Evolutionary conservation across 2,113 vertebrate species (phyloP), one percentile per base, ranked within the genome.

Genomic region (Cephalopterus ornatus): DNA sequence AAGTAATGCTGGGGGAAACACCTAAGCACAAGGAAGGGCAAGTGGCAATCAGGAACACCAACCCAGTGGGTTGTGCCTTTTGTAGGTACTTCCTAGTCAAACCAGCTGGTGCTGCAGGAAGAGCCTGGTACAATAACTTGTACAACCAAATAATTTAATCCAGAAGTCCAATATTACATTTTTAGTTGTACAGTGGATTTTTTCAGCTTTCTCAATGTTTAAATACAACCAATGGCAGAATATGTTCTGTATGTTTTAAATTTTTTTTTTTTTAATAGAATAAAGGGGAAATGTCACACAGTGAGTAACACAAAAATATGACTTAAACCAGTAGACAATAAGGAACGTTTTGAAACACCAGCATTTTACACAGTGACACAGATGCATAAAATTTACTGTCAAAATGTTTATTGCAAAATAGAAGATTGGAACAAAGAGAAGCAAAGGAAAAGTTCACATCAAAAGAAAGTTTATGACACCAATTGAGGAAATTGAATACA

Each of bases 391-490:
- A 91, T 97, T 98, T 98, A 98, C 98, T 98, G 98, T 98, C 98
- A 98, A 98, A 98, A 98, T 92, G 97, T 98, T 98, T 99, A 99
- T 98, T 98, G 98, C 98, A 98, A 98, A 98, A 98, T 97, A 97
- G 97, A 98, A 97, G 97, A 94, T 97, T 96, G 96, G 97, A 98
- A 97, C 97, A 98, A 97, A 98, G 95, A 95, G 96, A 98, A 98
- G 97, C 92, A 97, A 98, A 97, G 90, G 91, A 95, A 98, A 92
- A 97, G 93, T 98, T 98, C 97, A 98, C 97, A 98, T 97, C 97
- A 97, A 98, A 97, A 97, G 89, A 93, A 97, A 98, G 97, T 95
- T 97, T 97, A 96, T 96, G 96, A 98, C 96, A 98, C 97, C 96
- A 97, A 96, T 92, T 49, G 35, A 95, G 92, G 95, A 97, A 97